Conservation (phyloP, 2,113 vertebrate genomes). For the Brienomyrus brachyistius region DNA sequence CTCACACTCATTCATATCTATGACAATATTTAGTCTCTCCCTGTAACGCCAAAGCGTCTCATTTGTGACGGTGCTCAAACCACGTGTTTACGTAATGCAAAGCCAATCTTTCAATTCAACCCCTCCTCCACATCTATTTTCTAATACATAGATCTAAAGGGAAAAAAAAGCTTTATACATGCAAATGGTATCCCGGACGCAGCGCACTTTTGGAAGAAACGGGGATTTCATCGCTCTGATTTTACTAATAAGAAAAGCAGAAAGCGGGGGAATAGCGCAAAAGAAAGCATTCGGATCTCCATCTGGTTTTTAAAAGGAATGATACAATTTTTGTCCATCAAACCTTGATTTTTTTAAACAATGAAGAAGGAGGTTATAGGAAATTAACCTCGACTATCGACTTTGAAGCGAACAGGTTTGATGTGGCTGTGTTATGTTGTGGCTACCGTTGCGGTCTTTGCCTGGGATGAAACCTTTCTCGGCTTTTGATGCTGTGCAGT, state of each 20-base stretch:
- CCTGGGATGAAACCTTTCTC: constrained; percentile 86
- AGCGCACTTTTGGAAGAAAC: constrained; percentile 47
- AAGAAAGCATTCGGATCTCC: constrained; percentile 41
- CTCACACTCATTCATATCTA: constrained; percentile 11
- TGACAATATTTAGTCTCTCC: constrained; percentile 2
- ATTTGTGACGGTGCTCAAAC: constrained; percentile 71
- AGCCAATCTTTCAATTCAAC: constrained; percentile 74
- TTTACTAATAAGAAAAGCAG: constrained; percentile 30
- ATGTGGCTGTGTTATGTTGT: constrained; percentile 59
- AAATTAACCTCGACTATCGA: constrained; percentile 59
- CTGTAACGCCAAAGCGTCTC: constrained; percentile 51
- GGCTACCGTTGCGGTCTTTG: constrained; percentile 79
- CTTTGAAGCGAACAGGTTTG: constrained; percentile 62
- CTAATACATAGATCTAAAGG: constrained; percentile 65
- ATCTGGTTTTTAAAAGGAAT: constrained; percentile 24
- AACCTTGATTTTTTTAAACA: constrained; percentile 57
- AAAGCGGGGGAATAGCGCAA: constrained; percentile 24
- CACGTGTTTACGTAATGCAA: constrained; percentile 89
- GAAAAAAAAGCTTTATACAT: constrained; percentile 56
- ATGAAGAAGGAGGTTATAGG: constrained; percentile 54
- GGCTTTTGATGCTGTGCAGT: constrained; percentile 87
- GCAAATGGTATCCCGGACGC: constrained; percentile 48
- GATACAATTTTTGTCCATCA: constrained; percentile 40
- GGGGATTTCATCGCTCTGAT: constrained; percentile 45
- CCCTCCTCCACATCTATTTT: constrained; percentile 71